phyloP scores from a whole-genome alignment of 2,797 vertebrate genomes.

The Falco cherrug region DNA sequence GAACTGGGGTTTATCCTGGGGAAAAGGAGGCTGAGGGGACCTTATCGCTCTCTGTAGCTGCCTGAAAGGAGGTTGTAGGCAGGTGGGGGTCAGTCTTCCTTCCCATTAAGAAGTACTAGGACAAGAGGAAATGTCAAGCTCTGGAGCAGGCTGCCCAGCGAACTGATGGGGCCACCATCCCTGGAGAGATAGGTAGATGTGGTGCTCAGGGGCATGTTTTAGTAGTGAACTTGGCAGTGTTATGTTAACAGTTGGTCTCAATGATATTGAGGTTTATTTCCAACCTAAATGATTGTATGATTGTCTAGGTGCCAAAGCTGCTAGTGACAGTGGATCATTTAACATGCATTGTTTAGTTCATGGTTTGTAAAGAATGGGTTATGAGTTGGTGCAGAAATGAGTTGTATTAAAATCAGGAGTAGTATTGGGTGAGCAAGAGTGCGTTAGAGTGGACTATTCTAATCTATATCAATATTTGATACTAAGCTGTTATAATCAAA shows the following conservation, averaged over 20 bases:
- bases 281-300: not conserved
- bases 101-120: not conserved
- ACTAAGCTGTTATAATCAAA: not conserved
- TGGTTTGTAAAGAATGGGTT: not conserved
- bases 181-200: no score
- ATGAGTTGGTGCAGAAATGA: not conserved
- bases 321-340: not conserved
- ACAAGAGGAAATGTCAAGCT: not conserved
- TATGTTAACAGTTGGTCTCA: not conserved
- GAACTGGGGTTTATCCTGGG: no score
- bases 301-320: not conserved
- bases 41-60: no score
- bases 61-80: no score
- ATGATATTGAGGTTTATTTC: not conserved
- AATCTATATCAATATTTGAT: not conserved
- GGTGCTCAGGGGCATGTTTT: no score
- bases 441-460: not conserved
- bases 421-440: not conserved
- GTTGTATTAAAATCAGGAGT: not conserved
- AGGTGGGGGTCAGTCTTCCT: not conserved
- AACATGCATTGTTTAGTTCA: not conserved
- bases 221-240: no score
- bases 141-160: not conserved
- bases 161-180: not conserved
- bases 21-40: no score